Conservation (phyloP, 2,797 vertebrate genomes). For the Gymnopithys bicolor region DNA sequence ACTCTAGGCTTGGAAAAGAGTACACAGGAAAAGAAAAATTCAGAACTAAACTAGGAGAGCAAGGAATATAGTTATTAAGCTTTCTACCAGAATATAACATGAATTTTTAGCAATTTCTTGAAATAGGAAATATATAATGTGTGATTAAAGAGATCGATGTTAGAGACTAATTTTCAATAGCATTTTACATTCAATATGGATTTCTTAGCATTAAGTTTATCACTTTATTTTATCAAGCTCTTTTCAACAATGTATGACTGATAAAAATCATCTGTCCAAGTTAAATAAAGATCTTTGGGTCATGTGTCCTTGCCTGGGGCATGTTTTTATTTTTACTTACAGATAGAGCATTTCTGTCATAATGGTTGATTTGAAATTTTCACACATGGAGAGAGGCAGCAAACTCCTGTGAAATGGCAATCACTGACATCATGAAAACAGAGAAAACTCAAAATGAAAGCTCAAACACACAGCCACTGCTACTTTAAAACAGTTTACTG, state of each 20-base stretch:
- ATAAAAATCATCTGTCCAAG: background rate
- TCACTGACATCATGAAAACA: background rate
- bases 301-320: background rate
- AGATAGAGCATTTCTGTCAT: background rate
- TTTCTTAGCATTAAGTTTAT: background rate
- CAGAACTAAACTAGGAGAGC: background rate
- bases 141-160: background rate
- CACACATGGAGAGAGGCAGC: background rate
- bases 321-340: background rate
- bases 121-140: background rate
- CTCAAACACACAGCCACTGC: background rate
- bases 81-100: background rate
- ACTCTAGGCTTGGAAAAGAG: background rate
- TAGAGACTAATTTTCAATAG: background rate
- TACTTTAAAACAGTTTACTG: background rate
- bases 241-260: background rate
- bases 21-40: background rate
- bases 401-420: background rate
- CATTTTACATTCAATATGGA: background rate
- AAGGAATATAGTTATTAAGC: background rate
- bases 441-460: background rate
- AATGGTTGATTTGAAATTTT: background rate
- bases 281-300: background rate
- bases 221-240: background rate
- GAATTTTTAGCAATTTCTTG: background rate